phyloP scores from a whole-genome alignment of 1,140 invertebrate genomes.

The Probaryconus sp. region DNA sequence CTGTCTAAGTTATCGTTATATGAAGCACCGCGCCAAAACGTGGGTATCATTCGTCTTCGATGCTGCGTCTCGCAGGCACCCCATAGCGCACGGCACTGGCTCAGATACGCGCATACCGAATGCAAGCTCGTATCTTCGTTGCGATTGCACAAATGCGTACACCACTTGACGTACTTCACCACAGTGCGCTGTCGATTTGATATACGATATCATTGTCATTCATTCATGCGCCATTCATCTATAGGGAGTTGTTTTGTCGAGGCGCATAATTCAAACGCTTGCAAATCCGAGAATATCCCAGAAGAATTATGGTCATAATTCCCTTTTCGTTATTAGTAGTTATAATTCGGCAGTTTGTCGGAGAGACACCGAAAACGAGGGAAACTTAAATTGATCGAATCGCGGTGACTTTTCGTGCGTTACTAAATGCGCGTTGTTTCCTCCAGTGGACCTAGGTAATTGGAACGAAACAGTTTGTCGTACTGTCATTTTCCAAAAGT shows the following conservation, averaged over 20 bases:
- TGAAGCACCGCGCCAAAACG: constrained; percentile 69
- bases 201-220: constrained; percentile 72
- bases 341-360: constrained; percentile 20
- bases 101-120: constrained; percentile 44
- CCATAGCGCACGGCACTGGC: constrained; percentile 60
- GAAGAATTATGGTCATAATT: too few species aligned
- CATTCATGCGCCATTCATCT: constrained; percentile 63
- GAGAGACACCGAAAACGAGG: constrained; percentile 5
- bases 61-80: constrained; percentile 60
- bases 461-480: constrained; percentile 60
- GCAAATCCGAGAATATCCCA: constrained; percentile 9
- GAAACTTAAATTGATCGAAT: constrained; percentile 48
- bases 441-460: constrained; percentile 55
- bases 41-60: constrained; percentile 64
- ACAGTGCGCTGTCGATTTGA: constrained; percentile 62
- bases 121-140: constrained; percentile 50
- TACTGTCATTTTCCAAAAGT: constrained; percentile 50
- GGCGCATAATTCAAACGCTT: constrained; percentile 33
- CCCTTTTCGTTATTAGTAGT: too few species aligned
- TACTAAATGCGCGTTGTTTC: constrained; percentile 37
- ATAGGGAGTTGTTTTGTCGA: constrained; percentile 27
- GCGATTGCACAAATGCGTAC: constrained; percentile 55
- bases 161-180: constrained; percentile 45
- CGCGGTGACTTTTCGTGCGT: constrained; percentile 25
- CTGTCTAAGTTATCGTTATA: constrained; percentile 72